phyloP scores from a whole-genome alignment of 2,888 invertebrate genomes.

The Incurvaria masculella region DNA sequence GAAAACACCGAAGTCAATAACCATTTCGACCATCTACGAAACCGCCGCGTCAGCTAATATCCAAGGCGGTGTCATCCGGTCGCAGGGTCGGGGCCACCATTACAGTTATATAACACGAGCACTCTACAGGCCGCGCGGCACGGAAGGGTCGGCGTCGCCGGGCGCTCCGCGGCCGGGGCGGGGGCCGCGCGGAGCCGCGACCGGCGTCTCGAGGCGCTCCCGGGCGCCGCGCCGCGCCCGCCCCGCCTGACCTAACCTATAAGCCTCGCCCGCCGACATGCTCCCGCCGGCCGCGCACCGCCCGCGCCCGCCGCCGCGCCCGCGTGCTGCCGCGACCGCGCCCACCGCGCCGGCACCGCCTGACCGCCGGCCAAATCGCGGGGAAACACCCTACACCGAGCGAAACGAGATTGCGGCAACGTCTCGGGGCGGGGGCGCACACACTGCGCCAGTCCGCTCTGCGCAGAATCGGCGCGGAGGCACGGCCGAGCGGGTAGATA shows the following conservation, averaged over 20 bases:
- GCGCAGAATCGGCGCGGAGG: neutral
- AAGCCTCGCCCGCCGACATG: neutral
- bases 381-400: neutral
- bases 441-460: neutral
- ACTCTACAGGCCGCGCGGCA: neutral
- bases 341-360: slow-evolving; percentile 8
- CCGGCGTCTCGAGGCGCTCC: neutral
- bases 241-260: slow-evolving; percentile 7
- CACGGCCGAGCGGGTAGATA: neutral
- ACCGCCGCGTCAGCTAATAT: neutral
- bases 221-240: neutral
- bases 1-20: neutral
- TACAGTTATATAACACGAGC: neutral
- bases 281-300: slow-evolving; percentile 19
- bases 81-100: neutral
- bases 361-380: slow-evolving; percentile 3
- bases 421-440: neutral
- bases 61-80: neutral
- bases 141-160: neutral
- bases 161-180: neutral
- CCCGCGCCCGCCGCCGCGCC: slow-evolving; percentile 54
- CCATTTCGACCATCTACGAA: neutral
- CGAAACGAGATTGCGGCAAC: neutral
- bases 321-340: slow-evolving; percentile 22
- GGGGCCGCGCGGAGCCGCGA: neutral